Evolutionary conservation across 2,113 vertebrate species (phyloP), one percentile per base, ranked within the genome.

Genomic region (Rhipidura dahli): DNA sequence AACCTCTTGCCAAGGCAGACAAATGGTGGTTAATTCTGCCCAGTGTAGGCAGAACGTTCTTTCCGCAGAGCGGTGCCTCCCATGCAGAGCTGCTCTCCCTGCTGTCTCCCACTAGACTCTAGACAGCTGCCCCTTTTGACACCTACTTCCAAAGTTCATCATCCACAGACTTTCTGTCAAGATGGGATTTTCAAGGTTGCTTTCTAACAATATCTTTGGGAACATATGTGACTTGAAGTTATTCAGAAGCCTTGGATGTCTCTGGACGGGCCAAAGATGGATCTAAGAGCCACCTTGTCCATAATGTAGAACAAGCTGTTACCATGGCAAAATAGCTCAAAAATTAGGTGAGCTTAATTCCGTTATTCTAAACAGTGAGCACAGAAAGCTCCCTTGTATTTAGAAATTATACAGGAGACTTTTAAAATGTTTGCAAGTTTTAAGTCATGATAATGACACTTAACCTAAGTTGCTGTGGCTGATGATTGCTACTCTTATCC

Each of bases 101-200:
- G 83, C 91, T 94, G 92, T 89, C 82, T 81, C 81, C 71, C 83
- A 87, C 75, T 31, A 77, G 45, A 37, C 53, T 79, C 61, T 7
- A 86, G 50, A 87, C 59, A 83, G 78, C 49, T 89, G 64, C 85
- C 89, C 86, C 87, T 95, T 93, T 65, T 51, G 69, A 85, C 73
- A 94, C 73, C 78, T 69, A 42, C 80, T 94, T 94, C 75, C 64
- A 68, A 76, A 83, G 83, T 83, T 89, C 83, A 90, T 49, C 66
- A 83, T 70, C 85, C 54, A 68, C 68, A 83, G 82, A 60, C 37
- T 44, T 93, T 57, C 80, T 90, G 83, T 66, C 90, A 76, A 82
- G 49, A 50, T 83, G 40, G n/a, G 73, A 59, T 78, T 92, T 84
- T 53, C 53, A 35, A 88, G 40, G 63, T 33, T 89, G 51, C 59